A percentile compares a stretch with the other conserved stretches of the same genome.
These are phyloP conservation scores for Athripsodes cinereus DNA, from an alignment of 2,888 invertebrate species.

Conservation along the genomic window DNA sequence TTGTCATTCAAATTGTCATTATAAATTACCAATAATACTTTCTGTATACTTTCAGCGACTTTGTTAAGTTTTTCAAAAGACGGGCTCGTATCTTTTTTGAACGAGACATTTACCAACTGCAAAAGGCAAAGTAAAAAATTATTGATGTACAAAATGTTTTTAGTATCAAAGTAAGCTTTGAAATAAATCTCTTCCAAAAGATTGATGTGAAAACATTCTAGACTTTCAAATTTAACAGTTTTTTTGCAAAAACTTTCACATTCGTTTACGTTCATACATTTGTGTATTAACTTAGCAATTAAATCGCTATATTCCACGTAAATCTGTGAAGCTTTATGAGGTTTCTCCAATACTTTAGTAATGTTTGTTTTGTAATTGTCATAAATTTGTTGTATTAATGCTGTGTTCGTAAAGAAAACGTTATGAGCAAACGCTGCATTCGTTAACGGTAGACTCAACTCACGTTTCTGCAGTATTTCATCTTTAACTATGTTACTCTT, in stretches of 20 bases:
- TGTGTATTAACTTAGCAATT: conserved; percentile 53
- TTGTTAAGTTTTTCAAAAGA: conserved; percentile 6
- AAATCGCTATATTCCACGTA: conserved; percentile 54
- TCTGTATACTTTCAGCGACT: conserved; percentile 31
- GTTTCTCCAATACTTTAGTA: conserved; percentile 58
- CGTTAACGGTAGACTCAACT: conserved; percentile 58
- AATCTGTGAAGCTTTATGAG: conserved; percentile 62
- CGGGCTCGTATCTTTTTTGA: conserved; percentile 40
- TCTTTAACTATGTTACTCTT: conserved; percentile 41
- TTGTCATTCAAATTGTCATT: conserved; percentile 32
- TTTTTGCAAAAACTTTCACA: conserved; percentile 53
- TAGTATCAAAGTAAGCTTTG: conserved; percentile 39
- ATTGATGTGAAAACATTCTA: conserved; percentile 53
- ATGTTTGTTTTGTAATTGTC: conserved; percentile 58
- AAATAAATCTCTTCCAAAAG: conserved; percentile 51
- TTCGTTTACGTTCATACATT: conserved; percentile 53
- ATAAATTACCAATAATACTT: conserved; percentile 9
- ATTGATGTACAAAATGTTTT: conserved; percentile 2
- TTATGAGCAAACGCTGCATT: conserved; percentile 43
- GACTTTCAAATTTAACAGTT: conserved; percentile 56
- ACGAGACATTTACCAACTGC: conserved; percentile 44
- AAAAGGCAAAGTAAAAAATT: conserved; percentile 52
- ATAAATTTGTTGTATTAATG: conserved; percentile 50
- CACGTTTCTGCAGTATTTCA: conserved; percentile 51
- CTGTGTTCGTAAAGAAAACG: conserved; percentile 38